A percentile compares a stretch with the other conserved stretches of the same genome.
Evolutionary conservation across 2,888 invertebrate genomes (phyloP).

Genomic region (Lamellibrachia columna): DNA sequence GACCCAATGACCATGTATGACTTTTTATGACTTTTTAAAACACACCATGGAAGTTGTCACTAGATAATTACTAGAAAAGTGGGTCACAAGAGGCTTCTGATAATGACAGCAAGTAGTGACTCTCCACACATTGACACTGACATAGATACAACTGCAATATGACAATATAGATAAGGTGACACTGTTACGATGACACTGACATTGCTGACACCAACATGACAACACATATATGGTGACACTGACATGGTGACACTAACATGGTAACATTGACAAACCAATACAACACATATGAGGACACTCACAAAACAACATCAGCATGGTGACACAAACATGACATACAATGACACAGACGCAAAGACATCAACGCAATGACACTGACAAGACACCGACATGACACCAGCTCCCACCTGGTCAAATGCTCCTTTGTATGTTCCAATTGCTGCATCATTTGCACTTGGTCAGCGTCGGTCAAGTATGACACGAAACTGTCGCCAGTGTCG

Average conservation of each 20-base stretch:
- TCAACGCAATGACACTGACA: background rate
- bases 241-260: background rate
- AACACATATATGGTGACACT: background rate
- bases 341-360: background rate
- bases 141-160: background rate
- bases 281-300: background rate
- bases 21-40: no score
- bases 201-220: background rate
- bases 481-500: constrained; percentile 82
- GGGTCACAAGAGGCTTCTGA: background rate
- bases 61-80: background rate
- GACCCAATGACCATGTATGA: no score
- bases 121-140: background rate
- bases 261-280: background rate
- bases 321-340: background rate
- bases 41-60: no score
- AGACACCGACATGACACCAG: background rate
- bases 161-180: background rate
- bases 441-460: constrained; percentile 86
- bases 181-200: background rate
- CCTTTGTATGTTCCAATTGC: constrained; percentile 80
- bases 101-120: background rate
- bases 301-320: background rate
- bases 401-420: constrained; percentile 74
- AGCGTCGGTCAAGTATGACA: constrained; percentile 83